A percentile compares a stretch with the other conserved stretches of the same genome.
phyloP scores from a whole-genome alignment of 2,113 vertebrate genomes.

The Chiloscyllium plagiosum region DNA sequence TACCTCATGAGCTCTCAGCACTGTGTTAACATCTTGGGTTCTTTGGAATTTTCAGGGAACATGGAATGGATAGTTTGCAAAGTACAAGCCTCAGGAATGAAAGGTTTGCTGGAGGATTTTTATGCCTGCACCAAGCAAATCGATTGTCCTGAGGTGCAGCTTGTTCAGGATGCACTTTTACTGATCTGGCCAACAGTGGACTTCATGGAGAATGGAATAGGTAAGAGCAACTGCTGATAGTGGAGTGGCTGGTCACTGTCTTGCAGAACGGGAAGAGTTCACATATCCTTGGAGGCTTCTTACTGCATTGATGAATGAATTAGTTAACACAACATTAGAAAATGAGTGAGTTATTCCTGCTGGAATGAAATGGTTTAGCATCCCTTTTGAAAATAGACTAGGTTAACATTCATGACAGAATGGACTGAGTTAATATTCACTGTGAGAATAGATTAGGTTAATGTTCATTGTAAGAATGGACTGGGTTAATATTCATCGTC shows the following conservation, averaged over 20 bases:
- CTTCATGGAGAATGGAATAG: conserved; percentile 50
- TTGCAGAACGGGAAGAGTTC: background rate
- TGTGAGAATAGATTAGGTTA: too few relatives aligned
- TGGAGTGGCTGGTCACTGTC: background rate
- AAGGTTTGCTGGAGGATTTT: conserved; percentile 61
- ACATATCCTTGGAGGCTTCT: background rate
- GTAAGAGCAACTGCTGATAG: conserved; percentile 45
- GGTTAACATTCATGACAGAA: too few relatives aligned
- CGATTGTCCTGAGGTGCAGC: conserved; percentile 54
- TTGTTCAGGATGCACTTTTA: conserved; percentile 60
- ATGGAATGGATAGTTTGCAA: conserved; percentile 69
- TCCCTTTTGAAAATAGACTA: background rate
- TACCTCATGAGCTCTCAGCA: too few relatives aligned
- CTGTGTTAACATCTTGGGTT: background rate
- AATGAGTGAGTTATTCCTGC: background rate
- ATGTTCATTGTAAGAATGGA: too few relatives aligned
- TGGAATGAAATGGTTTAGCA: background rate
- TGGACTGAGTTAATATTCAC: too few relatives aligned
- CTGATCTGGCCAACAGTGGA: conserved; percentile 60
- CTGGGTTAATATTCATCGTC: too few relatives aligned
- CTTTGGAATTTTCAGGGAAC: conserved; percentile 54
- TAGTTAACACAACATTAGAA: background rate
- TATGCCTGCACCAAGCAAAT: conserved; percentile 52
- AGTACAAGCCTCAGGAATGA: conserved; percentile 52
- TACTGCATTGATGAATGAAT: background rate